A percentile compares a stretch with the other conserved stretches of the same genome.
phyloP scores from a whole-genome alignment of 2,797 vertebrate species.

The Lacerta bilineata region DNA sequence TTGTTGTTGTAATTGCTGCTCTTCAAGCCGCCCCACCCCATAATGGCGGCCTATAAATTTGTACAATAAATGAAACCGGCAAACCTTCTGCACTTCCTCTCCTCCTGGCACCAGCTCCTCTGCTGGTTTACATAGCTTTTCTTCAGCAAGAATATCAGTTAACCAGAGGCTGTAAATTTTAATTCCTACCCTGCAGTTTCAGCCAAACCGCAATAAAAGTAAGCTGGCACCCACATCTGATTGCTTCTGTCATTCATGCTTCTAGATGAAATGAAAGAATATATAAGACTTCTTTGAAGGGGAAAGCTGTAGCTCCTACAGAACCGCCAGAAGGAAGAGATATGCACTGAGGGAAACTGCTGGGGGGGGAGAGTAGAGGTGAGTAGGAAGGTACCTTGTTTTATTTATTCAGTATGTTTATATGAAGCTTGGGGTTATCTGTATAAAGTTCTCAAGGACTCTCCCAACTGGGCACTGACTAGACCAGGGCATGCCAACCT shows the following conservation, averaged over 20 bases:
- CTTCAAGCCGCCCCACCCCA: no score
- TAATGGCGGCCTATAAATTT: no score
- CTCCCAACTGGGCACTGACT: not conserved
- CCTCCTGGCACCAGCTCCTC: not conserved
- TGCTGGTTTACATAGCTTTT: slow-evolving; percentile 24
- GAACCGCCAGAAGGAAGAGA: slow-evolving; percentile 55
- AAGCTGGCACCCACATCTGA: slow-evolving; percentile 62
- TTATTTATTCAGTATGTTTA: slow-evolving; percentile 1
- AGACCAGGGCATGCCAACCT: not conserved
- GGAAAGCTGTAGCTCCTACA: slow-evolving; percentile 50
- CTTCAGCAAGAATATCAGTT: slow-evolving; percentile 47
- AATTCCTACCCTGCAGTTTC: slow-evolving; percentile 59
- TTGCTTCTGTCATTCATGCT: slow-evolving; percentile 75
- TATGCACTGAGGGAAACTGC: slow-evolving; percentile 27
- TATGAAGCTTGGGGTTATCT: not conserved
- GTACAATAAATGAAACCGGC: no score
- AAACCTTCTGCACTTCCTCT: no score
- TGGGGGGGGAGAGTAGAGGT: not conserved
- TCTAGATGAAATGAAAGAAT: slow-evolving; percentile 67
- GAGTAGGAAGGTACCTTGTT: not conserved
- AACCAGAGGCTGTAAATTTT: slow-evolving; percentile 62
- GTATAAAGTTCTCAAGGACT: not conserved
- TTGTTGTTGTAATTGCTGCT: no score
- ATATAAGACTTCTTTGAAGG: slow-evolving; percentile 65
- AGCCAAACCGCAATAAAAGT: slow-evolving; percentile 60